Base-by-base conservation (phyloP, 2,797 vertebrate species). In the Heliangelus exortis region DNA sequence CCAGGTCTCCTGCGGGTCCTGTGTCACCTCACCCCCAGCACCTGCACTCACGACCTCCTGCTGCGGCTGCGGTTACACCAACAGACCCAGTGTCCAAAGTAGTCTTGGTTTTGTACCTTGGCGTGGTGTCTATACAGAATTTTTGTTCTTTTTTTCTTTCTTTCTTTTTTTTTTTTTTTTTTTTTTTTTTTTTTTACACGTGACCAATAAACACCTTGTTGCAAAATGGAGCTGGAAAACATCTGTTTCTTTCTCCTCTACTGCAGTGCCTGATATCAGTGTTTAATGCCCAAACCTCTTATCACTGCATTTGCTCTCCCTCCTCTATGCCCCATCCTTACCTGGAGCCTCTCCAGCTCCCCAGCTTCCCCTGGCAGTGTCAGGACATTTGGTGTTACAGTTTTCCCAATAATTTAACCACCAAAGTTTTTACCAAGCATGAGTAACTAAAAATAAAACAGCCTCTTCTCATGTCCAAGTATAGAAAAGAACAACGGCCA, bases 201-300 rank as follows among this genome's bases (percentile, higher is more conserved):
- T 57, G 76, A 36, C 87, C 43, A 94, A 96, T 94, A 95, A 96
- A 95, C 31, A 22, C 4, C 2, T 36, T 39, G 59, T 84, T 73
- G 85, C 51, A 66, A 92, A 91, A 51, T 0, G 10, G 61, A 92
- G 67, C 39, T 81, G 43, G 55, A 81, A 80, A 55, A 25, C 0
- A 25, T 26, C 10, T 0, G 14, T 91, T 90, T 83, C 84, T 94
- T 81, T 57, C 65, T 85, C 41, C 47, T 4, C 9, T 13, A 9
- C 34, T 69, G 53, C 72, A 57, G 41, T 31, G 36, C 12, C 41
- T 0, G 0, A 1, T 45, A 6, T 6, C 53, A 28, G 25, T 21
- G 33, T 20, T 85, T 61, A 22, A 25, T 6, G 7, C 57, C 51
- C 4, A 0, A 34, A 41, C 15, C 36, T 43, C 57, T 63, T 41